Conservation (phyloP, 2,797 vertebrate species). For the Hoplostethus atlanticus region DNA sequence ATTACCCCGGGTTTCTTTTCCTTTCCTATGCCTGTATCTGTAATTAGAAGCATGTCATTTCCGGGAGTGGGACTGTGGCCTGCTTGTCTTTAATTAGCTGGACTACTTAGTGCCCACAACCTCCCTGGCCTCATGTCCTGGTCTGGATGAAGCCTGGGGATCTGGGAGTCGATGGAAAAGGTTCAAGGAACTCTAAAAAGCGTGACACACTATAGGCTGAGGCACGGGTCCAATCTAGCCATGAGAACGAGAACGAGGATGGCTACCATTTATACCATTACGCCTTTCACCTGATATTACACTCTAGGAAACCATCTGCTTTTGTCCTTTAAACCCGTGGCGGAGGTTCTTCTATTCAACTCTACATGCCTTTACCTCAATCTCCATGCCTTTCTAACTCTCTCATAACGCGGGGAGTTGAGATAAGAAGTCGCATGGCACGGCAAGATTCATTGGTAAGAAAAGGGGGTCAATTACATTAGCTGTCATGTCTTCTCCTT, state of each 20-base stretch:
- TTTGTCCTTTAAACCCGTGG: conserved; percentile 15
- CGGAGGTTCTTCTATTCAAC: conserved; percentile 23
- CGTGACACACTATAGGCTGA: conserved; percentile 15
- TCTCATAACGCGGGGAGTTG: conserved; percentile 23
- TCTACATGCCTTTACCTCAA: conserved; percentile 24
- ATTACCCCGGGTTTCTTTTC: conserved; percentile 73
- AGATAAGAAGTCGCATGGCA: conserved; percentile 13
- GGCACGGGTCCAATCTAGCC: conserved; percentile 25
- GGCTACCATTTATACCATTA: conserved; percentile 4
- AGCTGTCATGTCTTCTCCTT: conserved; percentile 15
- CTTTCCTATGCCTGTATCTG: conserved; percentile 70
- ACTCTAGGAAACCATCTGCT: background rate
- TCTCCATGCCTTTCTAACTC: conserved; percentile 24
- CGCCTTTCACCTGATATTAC: conserved; percentile 23
- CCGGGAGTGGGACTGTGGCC: conserved; percentile 77
- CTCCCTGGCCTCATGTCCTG: conserved; percentile 63
- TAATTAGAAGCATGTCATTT: conserved; percentile 85
- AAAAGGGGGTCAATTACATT: conserved; percentile 29
- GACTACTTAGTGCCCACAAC: conserved; percentile 71
- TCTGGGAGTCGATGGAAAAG: conserved; percentile 43
- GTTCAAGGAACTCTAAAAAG: conserved; percentile 42
- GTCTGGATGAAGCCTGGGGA: conserved; percentile 51
- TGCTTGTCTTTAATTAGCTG: conserved; percentile 81
- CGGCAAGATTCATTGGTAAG: conserved; percentile 3
- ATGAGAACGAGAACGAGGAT: background rate